Percentiles rank a stretch among this genome's conserved stretches.
Evolutionary conservation across 2,113 vertebrate species (phyloP).

Genomic region (Rhinolophus ferrumequinum): DNA sequence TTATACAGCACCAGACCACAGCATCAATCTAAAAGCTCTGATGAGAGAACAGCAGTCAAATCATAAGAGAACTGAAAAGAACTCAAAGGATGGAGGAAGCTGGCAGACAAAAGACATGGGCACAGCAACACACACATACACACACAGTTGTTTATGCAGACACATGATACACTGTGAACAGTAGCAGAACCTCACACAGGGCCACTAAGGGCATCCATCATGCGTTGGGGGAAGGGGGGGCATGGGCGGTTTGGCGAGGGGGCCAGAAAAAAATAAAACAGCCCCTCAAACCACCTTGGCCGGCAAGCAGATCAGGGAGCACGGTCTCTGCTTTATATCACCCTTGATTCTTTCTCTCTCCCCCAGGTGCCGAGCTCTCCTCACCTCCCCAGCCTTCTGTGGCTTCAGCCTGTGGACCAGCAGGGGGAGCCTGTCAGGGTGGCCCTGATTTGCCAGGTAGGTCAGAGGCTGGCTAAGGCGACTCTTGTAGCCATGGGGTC

Average conservation of each 20-base stretch:
- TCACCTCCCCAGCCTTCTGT: slow-evolving; percentile 30
- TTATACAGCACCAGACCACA: slow-evolving; percentile 87
- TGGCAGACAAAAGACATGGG: slow-evolving; percentile 78
- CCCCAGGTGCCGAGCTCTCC: neutral
- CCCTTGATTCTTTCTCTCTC: slow-evolving; percentile 36
- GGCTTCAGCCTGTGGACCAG: slow-evolving; percentile 45
- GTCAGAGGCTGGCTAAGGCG: neutral
- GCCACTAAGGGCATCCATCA: slow-evolving; percentile 83
- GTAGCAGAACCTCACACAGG: slow-evolving; percentile 84
- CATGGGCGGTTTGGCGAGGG: slow-evolving; percentile 77
- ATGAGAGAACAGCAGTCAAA: slow-evolving; percentile 86
- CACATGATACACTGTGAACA: slow-evolving; percentile 84
- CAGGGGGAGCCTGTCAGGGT: neutral
- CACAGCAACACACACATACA: slow-evolving; percentile 63
- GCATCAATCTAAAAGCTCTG: slow-evolving; percentile 86
- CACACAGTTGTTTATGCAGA: slow-evolving; percentile 84
- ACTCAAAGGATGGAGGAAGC: slow-evolving; percentile 81
- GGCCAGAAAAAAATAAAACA: slow-evolving; percentile 68
- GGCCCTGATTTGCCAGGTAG: neutral
- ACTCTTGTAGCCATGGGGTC: neutral
- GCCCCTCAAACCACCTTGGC: slow-evolving; percentile 73
- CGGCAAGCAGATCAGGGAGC: slow-evolving; percentile 45
- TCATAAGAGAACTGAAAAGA: slow-evolving; percentile 80
- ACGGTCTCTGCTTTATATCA: neutral
- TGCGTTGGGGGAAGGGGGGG: slow-evolving; percentile 83